A percentile compares a stretch with the other conserved stretches of the same genome.
These are phyloP conservation scores for Ahaetulla prasina DNA, from an alignment of 2,113 vertebrate genomes.

Conservation along the genomic window DNA sequence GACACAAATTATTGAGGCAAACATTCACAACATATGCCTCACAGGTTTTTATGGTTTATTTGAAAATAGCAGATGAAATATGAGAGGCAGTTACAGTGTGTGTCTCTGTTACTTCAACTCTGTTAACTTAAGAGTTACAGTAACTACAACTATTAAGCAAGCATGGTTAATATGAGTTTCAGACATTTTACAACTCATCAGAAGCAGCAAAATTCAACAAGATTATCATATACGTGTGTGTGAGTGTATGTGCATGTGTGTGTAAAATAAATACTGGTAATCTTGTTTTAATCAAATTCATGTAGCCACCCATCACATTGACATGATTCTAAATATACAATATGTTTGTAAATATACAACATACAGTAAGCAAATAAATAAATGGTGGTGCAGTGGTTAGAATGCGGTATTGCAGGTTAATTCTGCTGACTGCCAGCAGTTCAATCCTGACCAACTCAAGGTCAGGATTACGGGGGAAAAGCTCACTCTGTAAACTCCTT, in stretches of 20 bases:
- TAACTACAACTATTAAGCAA: not conserved
- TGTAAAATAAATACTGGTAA: not conserved
- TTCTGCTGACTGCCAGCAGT: not conserved
- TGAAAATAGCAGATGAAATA: not conserved
- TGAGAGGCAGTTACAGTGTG: not conserved
- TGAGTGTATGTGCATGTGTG: accelerated
- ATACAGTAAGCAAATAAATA: not conserved
- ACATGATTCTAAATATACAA: not conserved
- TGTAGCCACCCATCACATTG: not conserved
- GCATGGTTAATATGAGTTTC: not conserved
- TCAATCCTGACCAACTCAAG: not conserved
- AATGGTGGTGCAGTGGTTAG: not conserved
- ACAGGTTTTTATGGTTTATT: not conserved
- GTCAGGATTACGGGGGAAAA: no score
- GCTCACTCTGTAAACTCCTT: no score
- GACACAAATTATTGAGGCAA: not conserved
- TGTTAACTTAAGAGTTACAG: not conserved
- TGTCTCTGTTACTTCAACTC: not conserved
- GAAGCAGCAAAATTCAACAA: not conserved
- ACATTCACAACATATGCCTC: not conserved
- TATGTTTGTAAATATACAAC: not conserved
- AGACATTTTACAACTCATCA: not conserved
- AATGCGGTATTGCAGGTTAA: not conserved
- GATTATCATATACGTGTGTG: not conserved
- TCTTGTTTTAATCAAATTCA: not conserved